A percentile compares a stretch with the other conserved stretches of the same genome.
Evolutionary conservation across 2,888 invertebrate genomes (phyloP).

Genomic region (Drosophila mercatorum): DNA sequence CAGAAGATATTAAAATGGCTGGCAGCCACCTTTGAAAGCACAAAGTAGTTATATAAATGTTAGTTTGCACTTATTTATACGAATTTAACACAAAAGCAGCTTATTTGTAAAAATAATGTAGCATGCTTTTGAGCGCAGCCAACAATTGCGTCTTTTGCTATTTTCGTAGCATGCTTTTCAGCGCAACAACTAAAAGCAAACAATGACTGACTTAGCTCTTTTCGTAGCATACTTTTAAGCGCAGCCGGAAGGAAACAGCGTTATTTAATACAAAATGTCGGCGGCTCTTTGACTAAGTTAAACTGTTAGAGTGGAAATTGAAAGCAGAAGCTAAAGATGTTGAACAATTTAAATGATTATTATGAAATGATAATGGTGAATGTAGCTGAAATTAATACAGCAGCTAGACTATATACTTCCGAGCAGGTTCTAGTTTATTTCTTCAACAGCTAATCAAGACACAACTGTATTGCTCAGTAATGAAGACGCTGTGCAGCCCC

Average conservation of each 20-base stretch:
- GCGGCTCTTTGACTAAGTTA: not conserved
- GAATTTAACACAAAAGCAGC: not conserved
- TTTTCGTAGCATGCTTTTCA: conserved; percentile 8
- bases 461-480: not conserved
- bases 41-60: not conserved
- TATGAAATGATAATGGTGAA: not conserved
- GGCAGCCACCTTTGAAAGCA: not conserved
- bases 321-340: not conserved
- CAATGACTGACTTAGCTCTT: too few relatives aligned
- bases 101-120: not conserved
- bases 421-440: too few relatives aligned
- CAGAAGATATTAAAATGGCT: not conserved
- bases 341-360: not conserved
- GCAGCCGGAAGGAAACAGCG: not conserved
- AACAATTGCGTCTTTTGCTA: not conserved
- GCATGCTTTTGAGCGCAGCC: conserved; percentile 6
- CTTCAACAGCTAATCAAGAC: not conserved
- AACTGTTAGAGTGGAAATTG: not conserved
- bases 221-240: conserved; percentile 13
- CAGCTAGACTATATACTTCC: not conserved
- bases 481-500: conserved; percentile 25
- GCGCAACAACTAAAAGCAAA: not conserved
- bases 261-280: not conserved
- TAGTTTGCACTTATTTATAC: not conserved
- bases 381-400: not conserved